phyloP scores from a whole-genome alignment of 2,113 vertebrate genomes.

The Podocnemis expansa region DNA sequence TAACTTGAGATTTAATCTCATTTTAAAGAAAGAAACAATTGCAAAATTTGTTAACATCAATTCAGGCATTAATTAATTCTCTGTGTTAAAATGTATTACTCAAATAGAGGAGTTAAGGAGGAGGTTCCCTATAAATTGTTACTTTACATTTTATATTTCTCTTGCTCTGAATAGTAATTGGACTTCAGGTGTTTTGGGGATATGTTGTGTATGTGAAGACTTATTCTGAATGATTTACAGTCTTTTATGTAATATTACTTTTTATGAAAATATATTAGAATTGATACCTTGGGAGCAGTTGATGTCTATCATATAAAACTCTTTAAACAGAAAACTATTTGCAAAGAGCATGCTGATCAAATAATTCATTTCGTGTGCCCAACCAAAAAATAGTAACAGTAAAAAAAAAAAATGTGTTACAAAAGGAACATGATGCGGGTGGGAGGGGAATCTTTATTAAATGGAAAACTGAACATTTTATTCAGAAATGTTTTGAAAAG shows the following conservation, averaged over 20 bases:
- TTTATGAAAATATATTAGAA: not conserved
- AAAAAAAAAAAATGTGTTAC: not conserved
- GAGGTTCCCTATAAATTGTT: not conserved
- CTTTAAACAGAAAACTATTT: not conserved
- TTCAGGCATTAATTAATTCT: not conserved
- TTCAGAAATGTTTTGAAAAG: not conserved
- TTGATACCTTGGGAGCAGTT: not conserved
- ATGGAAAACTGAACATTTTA: not conserved
- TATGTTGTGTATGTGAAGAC: not conserved
- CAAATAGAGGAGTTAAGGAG: not conserved
- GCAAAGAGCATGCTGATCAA: not conserved
- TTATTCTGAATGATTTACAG: not conserved
- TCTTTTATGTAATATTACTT: rapidly evolving
- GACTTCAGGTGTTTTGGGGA: not conserved
- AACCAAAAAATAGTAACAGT: not conserved
- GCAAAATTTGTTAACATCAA: not conserved
- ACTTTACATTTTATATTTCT: conserved; percentile 25
- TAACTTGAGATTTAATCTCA: not conserved
- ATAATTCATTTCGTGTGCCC: not conserved
- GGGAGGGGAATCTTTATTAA: not conserved
- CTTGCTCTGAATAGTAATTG: not conserved
- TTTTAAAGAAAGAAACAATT: not conserved
- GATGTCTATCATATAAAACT: not conserved
- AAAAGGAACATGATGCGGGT: not conserved
- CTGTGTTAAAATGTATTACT: not conserved